Percentiles rank a stretch among this genome's conserved stretches.
Conservation (phyloP, 1,140 invertebrate genomes). For the Hestina assimilis region DNA sequence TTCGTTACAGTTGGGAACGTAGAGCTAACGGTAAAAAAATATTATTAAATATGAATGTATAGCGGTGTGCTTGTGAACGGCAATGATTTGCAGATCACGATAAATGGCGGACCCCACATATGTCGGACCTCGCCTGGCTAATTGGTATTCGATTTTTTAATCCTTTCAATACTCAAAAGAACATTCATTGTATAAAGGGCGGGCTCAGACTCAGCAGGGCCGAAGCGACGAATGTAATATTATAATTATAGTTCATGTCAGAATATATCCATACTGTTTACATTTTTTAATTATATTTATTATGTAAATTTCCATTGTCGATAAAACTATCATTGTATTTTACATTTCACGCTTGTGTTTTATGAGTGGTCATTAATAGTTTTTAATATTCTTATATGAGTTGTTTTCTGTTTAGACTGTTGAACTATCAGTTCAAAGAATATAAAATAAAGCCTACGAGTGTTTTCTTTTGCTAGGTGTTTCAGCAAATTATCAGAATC, state of each 20-base stretch:
- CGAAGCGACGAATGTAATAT: neutral
- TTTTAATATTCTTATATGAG: too few relatives aligned
- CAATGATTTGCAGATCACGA: constrained; percentile 24
- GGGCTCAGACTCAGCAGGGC: neutral
- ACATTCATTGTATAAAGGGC: constrained; percentile 4
- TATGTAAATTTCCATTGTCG: too few relatives aligned
- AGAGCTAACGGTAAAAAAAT: constrained; percentile 2
- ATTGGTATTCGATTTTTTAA: constrained; percentile 21
- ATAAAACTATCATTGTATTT: too few relatives aligned
- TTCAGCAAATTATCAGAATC: too few relatives aligned
- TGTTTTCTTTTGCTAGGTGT: too few relatives aligned
- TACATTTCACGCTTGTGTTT: too few relatives aligned
- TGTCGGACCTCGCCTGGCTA: constrained; percentile 4
- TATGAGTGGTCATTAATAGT: too few relatives aligned
- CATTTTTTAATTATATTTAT: too few relatives aligned
- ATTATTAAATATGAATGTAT: neutral
- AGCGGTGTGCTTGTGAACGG: constrained; percentile 6
- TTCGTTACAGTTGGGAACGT: constrained; percentile 1
- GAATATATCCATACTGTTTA: too few relatives aligned
- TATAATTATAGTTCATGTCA: neutral
- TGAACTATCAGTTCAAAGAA: too few relatives aligned
- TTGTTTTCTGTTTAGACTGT: too few relatives aligned
- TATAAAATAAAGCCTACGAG: too few relatives aligned
- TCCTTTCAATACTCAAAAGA: constrained; percentile 10
- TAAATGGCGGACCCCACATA: constrained; percentile 9